phyloP scores from a whole-genome alignment of 2,113 vertebrate genomes.

The Mixornis gularis region DNA sequence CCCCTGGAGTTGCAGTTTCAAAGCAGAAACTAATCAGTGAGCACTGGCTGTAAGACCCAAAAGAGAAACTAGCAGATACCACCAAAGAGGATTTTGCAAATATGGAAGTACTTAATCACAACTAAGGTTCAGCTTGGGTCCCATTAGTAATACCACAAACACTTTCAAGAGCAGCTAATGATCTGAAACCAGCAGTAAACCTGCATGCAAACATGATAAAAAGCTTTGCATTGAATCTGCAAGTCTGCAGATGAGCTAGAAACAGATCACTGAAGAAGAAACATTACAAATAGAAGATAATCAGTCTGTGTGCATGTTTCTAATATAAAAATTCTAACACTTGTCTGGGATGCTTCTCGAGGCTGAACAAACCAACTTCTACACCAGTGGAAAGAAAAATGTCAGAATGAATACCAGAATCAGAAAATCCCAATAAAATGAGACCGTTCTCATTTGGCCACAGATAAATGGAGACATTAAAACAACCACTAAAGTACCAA shows the following conservation, averaged over 20 bases:
- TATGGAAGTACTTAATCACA: slow-evolving; percentile 2
- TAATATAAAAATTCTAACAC: neutral
- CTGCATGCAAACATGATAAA: neutral
- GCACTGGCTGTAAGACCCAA: neutral
- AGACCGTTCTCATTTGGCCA: neutral
- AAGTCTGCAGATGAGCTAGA: slow-evolving; percentile 3
- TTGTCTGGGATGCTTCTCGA: neutral
- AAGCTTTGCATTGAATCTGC: slow-evolving; percentile 5
- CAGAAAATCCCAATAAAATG: neutral
- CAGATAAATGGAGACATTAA: neutral
- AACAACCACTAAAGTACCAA: neutral
- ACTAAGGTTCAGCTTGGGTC: neutral
- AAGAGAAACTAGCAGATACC: neutral
- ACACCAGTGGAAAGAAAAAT: neutral
- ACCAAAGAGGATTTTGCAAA: slow-evolving; percentile 12
- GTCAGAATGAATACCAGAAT: neutral
- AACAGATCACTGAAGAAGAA: slow-evolving; percentile 20
- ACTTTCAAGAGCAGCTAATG: slow-evolving; percentile 17
- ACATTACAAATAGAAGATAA: neutral
- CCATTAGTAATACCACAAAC: slow-evolving; percentile 13
- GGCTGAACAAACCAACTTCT: neutral
- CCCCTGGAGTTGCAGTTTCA: neutral
- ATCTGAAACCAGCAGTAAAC: slow-evolving; percentile 26
- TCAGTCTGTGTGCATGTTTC: neutral
- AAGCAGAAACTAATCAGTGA: slow-evolving; percentile 8